Base-by-base conservation (phyloP, 2,888 invertebrate species). In the Notodonta ziczac region DNA sequence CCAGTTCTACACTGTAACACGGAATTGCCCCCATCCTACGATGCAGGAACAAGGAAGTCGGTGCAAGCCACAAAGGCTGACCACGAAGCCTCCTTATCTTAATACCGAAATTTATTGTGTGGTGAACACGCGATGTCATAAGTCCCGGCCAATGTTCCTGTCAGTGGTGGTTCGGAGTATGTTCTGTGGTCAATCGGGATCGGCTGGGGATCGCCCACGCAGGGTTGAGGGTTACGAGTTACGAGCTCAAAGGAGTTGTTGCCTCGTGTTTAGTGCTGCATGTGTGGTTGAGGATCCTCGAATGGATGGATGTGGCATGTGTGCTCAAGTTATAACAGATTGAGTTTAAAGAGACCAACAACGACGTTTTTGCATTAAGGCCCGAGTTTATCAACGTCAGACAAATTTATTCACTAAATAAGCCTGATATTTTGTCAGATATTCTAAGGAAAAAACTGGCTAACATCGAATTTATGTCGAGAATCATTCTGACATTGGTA, bases 21-120 rank as follows among this genome's bases (percentile, higher is more conserved):
- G 24, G 51, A 51, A 24, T 24, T 53, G 32, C 1, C 14, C 16
- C 5, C 14, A 16, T 39, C 54, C 54, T 35, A 14, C 39, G 44
- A 56, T 44, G 10, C 52, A n/a, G 55, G 56, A 61, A 71, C 59
- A 46, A 60, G 70, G 72, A 73, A 67, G 67, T 67, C 48, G 67
- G 61, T 73, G 61, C 51, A 42, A 59, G 35, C 58, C 63, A 73
- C 77, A 66, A 63, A 61, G 64, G 65, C 66, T 61, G 67, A 57
- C 70, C 58, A 69, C 71, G 66, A 69, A 72, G 69, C 72, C 69
- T 62, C 62, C 80, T 84, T 84, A 84, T 84, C 85, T 84, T 80
- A 84, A 83, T 83, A 73, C 74, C 72, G 64, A 78, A 76, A 81
- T 85, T 82, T 84, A 84, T 80, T 63, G 73, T 62, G 66, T 69